phyloP scores from a whole-genome alignment of 2,888 invertebrate genomes.

The Drosophila setosimentum region DNA sequence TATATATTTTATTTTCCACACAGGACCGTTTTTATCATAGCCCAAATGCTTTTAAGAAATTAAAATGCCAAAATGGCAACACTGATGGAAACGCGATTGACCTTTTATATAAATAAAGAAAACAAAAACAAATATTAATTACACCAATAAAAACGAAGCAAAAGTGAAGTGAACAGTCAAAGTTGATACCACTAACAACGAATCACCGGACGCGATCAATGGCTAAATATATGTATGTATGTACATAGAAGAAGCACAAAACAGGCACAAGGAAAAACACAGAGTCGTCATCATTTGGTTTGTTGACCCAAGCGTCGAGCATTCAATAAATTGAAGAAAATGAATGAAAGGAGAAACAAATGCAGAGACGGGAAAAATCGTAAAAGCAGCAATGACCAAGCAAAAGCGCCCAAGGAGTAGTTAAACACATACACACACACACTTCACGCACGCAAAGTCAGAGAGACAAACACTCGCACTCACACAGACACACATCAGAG shows the following conservation, averaged over 20 bases:
- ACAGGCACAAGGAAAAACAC: conserved; percentile 33
- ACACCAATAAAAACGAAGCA: conserved; percentile 66
- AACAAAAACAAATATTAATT: conserved; percentile 55
- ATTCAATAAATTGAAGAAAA: conserved; percentile 70
- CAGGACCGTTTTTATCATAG: not conserved
- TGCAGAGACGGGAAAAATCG: conserved; percentile 21
- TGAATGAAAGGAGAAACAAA: conserved; percentile 61
- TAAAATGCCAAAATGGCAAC: conserved; percentile 4
- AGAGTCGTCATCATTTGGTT: conserved; percentile 59
- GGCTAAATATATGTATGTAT: conserved; percentile 42
- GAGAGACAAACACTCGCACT: conserved; percentile 12
- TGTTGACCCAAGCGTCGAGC: conserved; percentile 69
- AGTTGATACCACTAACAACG: conserved; percentile 27
- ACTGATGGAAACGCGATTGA: conserved; percentile 51
- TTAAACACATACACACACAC: conserved; percentile 19
- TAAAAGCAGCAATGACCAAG: conserved; percentile 53
- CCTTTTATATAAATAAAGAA: conserved; percentile 54
- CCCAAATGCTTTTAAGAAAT: not conserved
- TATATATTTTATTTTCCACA: not conserved
- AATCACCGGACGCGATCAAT: conserved; percentile 75
- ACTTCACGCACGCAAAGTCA: conserved; percentile 5
- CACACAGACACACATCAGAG: conserved; percentile 38
- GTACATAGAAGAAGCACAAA: conserved; percentile 37
- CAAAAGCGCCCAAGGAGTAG: conserved; percentile 46
- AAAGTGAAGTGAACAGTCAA: conserved; percentile 50